Conservation (phyloP, 2,113 vertebrate genomes). For the Cyanoramphus novaezelandiae region DNA sequence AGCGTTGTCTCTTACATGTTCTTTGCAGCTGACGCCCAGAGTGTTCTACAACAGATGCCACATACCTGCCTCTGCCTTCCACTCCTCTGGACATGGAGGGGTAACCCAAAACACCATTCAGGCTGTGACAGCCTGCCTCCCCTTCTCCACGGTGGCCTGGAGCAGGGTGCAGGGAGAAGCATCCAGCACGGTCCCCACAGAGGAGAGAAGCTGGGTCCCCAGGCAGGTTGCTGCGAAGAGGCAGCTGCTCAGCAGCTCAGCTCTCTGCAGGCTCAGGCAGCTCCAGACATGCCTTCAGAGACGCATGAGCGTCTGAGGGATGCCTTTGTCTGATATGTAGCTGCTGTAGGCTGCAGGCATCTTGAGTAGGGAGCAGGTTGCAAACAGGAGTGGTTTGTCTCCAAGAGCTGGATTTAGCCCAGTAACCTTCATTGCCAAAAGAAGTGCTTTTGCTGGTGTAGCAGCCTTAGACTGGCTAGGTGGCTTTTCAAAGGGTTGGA, state of each 20-base stretch:
- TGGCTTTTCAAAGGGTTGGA: not conserved
- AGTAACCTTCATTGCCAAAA: not conserved
- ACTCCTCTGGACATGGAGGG: rapidly evolving
- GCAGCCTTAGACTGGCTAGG: not conserved
- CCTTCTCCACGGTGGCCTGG: rapidly evolving
- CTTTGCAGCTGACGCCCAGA: not conserved
- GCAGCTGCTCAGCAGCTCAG: rapidly evolving
- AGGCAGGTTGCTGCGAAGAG: not conserved
- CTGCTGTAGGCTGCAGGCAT: not conserved
- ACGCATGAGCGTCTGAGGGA: not conserved
- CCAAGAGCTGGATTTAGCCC: not conserved
- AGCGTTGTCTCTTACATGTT: rapidly evolving
- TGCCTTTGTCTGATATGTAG: rapidly evolving
- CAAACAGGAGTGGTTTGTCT: not conserved
- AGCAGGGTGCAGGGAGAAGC: not conserved
- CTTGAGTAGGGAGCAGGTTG: not conserved
- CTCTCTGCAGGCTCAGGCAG: not conserved
- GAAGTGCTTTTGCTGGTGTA: not conserved
- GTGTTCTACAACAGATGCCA: not conserved
- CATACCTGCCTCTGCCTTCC: not conserved
- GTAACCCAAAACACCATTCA: not conserved
- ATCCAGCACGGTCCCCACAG: rapidly evolving
- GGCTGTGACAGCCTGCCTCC: not conserved
- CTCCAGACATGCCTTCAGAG: not conserved
- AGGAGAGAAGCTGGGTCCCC: not conserved